Evolutionary conservation across 2,113 vertebrate species (phyloP).

Genomic region (Nestor notabilis): DNA sequence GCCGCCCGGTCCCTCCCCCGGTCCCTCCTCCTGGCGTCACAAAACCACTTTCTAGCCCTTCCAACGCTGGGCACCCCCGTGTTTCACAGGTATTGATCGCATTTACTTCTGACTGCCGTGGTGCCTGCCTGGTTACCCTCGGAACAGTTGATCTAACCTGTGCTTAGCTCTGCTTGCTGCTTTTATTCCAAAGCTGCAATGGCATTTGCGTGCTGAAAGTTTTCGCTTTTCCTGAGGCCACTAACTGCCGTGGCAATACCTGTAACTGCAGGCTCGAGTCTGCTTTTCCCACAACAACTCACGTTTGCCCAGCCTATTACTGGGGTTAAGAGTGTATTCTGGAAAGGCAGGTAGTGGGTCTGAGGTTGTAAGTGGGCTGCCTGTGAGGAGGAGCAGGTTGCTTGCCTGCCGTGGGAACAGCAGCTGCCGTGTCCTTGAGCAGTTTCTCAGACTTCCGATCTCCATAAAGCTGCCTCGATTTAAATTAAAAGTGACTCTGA

Average conservation of each 20-base stretch:
- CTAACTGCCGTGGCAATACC: not conserved
- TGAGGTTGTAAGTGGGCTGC: not conserved
- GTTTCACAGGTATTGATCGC: rapidly evolving
- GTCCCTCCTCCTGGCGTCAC: not conserved
- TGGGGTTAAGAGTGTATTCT: rapidly evolving
- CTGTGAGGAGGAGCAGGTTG: not conserved
- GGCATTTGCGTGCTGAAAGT: not conserved
- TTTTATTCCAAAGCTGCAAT: not conserved
- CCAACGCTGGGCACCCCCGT: rapidly evolving
- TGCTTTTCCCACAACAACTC: not conserved
- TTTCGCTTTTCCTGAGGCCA: not conserved
- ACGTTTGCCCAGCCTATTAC: rapidly evolving
- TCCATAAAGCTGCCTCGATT: not conserved
- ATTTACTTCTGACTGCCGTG: rapidly evolving
- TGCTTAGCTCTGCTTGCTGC: not conserved
- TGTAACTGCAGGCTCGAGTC: not conserved
- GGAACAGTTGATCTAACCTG: rapidly evolving
- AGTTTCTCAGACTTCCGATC: not conserved
- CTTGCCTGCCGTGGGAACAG: not conserved
- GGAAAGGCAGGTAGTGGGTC: rapidly evolving
- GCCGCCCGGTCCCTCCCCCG: not conserved
- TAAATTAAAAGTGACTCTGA: not conserved
- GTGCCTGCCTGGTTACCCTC: rapidly evolving
- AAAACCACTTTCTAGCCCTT: rapidly evolving
- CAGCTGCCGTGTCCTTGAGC: not conserved